Evolutionary conservation across 2,888 invertebrate species (phyloP), one percentile per base, ranked within the genome.

Genomic region (Thereva nobilitata): DNA sequence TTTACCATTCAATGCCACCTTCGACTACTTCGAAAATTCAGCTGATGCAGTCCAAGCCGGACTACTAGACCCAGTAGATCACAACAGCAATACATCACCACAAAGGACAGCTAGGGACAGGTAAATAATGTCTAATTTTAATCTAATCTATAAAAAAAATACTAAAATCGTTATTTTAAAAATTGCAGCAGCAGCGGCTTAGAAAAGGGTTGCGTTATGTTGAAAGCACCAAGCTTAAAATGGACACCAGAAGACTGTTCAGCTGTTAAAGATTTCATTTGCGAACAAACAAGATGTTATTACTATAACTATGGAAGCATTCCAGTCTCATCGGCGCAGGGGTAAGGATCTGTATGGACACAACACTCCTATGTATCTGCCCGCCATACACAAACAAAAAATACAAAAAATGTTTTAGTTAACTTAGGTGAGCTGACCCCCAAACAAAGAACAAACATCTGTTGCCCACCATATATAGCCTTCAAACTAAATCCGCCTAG

Each of bases 241-340:
- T 92, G 92, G 92, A 89, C 89, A 82, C 88, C 90, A 10, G 89
- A 91, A 78, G 90, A 92, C 82, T 93, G 92, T 80, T 89, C 88
- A 71, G 86, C 87, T 76, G 86, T 90, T 75, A 92, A 92, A 84
- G 92, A 92, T 83, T 92, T 92, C 82, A 92, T 93, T 78, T 93
- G 92, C 83, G 92, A 93, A 83, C 92, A 92, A 84, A 92, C 92
- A 71, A 87, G 92, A 78, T 93, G 92, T 84, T 92, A 92, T 83
- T 92, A 92, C 84, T 92, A 92, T 85, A 92, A 92, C 84, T 93
- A 92, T 82, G 92, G 92, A 80, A 91, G 91, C 82, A 92, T 92
- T 85, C 91, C 91, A 81, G 92, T 92, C 78, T 91, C 91, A 80
- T 90, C 91, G 76, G 88, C 91, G 86, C 92, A 92, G 91, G 92